Conservation (phyloP, 2,797 vertebrate genomes). For the Carcharodon carcharias region DNA sequence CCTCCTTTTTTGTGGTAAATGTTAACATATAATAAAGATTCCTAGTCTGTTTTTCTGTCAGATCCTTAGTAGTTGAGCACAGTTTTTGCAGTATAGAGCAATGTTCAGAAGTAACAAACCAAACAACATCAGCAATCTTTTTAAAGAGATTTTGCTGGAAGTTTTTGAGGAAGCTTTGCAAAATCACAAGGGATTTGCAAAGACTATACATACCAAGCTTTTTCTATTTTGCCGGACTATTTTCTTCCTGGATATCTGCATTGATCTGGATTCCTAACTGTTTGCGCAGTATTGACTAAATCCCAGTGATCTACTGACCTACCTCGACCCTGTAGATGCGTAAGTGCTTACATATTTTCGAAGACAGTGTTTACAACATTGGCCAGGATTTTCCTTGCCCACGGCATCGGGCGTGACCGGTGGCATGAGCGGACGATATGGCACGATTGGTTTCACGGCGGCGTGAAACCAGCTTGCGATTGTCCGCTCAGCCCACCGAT, state of each 20-base stretch:
- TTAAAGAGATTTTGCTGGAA: not conserved
- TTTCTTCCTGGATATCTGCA: not conserved
- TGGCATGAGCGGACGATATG: too few relatives aligned
- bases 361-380: not conserved
- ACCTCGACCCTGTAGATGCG: not conserved
- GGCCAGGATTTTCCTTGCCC: too few relatives aligned
- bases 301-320: not conserved
- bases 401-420: too few relatives aligned
- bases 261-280: not conserved
- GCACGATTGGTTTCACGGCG: too few relatives aligned
- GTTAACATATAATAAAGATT: not conserved
- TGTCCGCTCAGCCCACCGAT: too few relatives aligned
- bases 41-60: not conserved
- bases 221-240: too few relatives aligned
- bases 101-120: not conserved
- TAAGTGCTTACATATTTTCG: not conserved
- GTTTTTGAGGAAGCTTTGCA: not conserved
- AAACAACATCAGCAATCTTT: not conserved
- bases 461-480: too few relatives aligned
- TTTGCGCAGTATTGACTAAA: not conserved
- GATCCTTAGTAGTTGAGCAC: not conserved
- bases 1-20: not conserved
- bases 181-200: not conserved
- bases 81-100: not conserved
- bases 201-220: too few relatives aligned